Base-by-base conservation (phyloP, 1,140 invertebrate genomes). In the Probaryconus sp. region DNA sequence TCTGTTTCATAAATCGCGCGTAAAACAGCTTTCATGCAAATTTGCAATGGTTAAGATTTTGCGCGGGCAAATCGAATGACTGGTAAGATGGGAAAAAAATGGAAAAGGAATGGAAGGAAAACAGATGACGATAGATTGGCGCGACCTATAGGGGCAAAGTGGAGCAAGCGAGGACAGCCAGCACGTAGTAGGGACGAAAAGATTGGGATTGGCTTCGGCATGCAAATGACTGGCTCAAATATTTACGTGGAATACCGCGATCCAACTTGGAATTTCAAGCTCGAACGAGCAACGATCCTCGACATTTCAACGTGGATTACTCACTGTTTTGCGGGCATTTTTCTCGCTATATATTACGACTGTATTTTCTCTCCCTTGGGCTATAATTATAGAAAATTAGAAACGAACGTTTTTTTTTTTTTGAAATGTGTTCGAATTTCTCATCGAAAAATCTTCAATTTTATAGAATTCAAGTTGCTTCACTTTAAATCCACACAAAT, bases 201-300 rank as follows among this genome's bases (percentile, higher is more conserved):
- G 53, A 50, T 13, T 53, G 24, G 67, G 53, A 68, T 76, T 70
- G 65, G 65, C 47, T 70, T 65, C 40, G 51, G 48, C 72, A 76
- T 76, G 72, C 65, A 76, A 76, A 76, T 76, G 60, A 76, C 65
- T 76, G 42, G 65, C 58, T 76, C 65, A 76, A 76, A 76, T 76
- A 76, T 76, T 70, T 70, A 76, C 60, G 55, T 55, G 65, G 56
- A 69, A 70, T 61, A 65, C 64, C 51, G 51, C 55, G 51, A 65
- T 55, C 51, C 47, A 30, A 56, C 53, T 60, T 26, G 60, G 50
- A 70, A 70, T 76, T 76, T 76, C 55, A 70, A 69, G 64, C 60
- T 48, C 21, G 43, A 74, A 58, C 55, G 50, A 61, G 56, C 50
- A 55, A 38, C 51, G 37, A 60, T 69, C 43, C 69, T 47, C 47